Evolutionary conservation across 2,113 vertebrate genomes (phyloP), one percentile per base, ranked within the genome.

Genomic region (Pachypanchax playfairii): DNA sequence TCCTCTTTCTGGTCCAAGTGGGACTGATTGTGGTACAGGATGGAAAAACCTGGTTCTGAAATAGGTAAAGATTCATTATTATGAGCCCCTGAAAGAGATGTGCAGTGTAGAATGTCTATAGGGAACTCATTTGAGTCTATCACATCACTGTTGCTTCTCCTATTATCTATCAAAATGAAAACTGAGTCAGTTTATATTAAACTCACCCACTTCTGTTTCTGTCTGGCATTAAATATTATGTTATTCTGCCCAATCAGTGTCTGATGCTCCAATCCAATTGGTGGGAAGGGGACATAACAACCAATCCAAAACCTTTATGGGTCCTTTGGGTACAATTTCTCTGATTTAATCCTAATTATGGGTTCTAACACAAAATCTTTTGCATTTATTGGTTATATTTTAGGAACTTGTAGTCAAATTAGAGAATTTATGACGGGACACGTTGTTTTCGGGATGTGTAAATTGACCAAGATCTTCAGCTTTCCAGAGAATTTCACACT

Each of bases 401-500:
- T 87, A 77, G 77, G 87, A 88, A 90, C 91, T 86, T 80, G 82
- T 60, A 39, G 91, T 90, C 82, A 83, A 79, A 85, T 80, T 80
- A 17, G 8, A 24, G 26, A 44, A 43, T 28, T 26, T 29, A 29
- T 8, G 7, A 43, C 1, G 11, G 52, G 43, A 10, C 59, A 31
- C 57, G 65, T 44, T 68, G 79, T 54, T 51, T 58, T 29, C 77
- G 65, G 58, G 63, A 91, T 85, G n/a, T n/a, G n/a, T 65, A 78
- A 39, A 28, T 22, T 21, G 36, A 55, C n/a, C n/a, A 53, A 77
- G 35, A 38, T 54, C 39, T 65, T 75, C 22, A 88, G 91, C n/a
- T 93, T 93, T 93, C 89, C 90, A 90, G 87, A 89, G 88, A 82
- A 90, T 39, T 92, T 91, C 88, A 91, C 91, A 86, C 87, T 91